phyloP scores from a whole-genome alignment of 2,888 invertebrate genomes.

The Cistogaster globosa region DNA sequence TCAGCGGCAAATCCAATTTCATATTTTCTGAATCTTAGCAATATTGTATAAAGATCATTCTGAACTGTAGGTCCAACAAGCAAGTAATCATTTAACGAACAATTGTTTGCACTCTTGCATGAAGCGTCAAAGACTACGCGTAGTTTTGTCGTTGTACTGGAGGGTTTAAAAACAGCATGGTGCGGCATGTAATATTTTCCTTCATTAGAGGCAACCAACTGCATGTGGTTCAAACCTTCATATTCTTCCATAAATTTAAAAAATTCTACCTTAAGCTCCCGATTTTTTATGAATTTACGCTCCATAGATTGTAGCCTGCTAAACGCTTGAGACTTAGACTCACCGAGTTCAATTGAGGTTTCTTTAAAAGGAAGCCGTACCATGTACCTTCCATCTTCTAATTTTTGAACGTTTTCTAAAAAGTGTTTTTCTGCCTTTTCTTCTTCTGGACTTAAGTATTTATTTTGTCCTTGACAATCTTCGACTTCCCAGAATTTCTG shows the following conservation, averaged over 20 bases:
- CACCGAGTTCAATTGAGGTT: slow-evolving; percentile 30
- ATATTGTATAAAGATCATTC: slow-evolving; percentile 52
- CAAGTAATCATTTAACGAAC: slow-evolving; percentile 61
- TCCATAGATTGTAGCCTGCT: slow-evolving; percentile 52
- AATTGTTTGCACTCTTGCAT: slow-evolving; percentile 46
- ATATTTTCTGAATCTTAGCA: slow-evolving; percentile 50
- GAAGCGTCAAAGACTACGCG: slow-evolving; percentile 65
- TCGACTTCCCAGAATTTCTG: slow-evolving; percentile 63
- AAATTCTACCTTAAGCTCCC: slow-evolving; percentile 27
- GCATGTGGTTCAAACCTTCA: slow-evolving; percentile 51
- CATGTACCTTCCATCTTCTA: slow-evolving; percentile 41
- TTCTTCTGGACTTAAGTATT: slow-evolving; percentile 55
- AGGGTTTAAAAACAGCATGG: slow-evolving; percentile 59
- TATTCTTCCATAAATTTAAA: slow-evolving; percentile 54
- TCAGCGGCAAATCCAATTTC: slow-evolving; percentile 47
- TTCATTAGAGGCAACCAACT: not conserved
- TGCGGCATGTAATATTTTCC: slow-evolving; percentile 58
- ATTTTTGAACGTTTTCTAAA: slow-evolving; percentile 12
- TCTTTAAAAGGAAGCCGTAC: slow-evolving; percentile 52
- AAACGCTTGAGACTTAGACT: slow-evolving; percentile 29
- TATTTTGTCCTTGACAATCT: slow-evolving; percentile 31
- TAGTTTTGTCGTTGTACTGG: slow-evolving; percentile 61
- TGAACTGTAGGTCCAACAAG: slow-evolving; percentile 60
- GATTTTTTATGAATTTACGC: slow-evolving; percentile 31
- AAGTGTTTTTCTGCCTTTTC: slow-evolving; percentile 62